These are phyloP conservation scores for Antechinus flavipes DNA, from an alignment of 2,113 vertebrate species.

Conservation along the genomic window DNA sequence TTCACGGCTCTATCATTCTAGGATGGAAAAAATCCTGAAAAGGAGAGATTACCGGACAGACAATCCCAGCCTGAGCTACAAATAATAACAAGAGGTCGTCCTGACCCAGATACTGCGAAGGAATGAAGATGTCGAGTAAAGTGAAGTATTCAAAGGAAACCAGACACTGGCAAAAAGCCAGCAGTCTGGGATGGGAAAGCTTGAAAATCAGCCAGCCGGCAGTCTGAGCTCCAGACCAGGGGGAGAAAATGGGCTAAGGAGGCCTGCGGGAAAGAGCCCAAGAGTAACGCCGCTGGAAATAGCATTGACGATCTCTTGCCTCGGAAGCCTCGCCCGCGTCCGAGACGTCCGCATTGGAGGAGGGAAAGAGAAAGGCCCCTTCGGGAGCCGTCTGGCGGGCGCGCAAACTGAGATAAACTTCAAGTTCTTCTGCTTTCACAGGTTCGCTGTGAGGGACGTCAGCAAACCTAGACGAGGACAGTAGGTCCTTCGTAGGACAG, in stretches of 20 bases:
- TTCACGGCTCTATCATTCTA: background rate
- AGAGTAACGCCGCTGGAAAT: background rate
- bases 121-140: background rate
- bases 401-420: fast-evolving
- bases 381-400: background rate
- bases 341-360: background rate
- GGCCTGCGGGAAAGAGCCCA: background rate
- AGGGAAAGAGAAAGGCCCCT: background rate
- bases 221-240: background rate
- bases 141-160: background rate
- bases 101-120: background rate
- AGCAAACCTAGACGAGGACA: background rate
- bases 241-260: background rate
- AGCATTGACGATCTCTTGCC: background rate
- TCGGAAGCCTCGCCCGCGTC: background rate
- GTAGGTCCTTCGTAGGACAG: background rate
- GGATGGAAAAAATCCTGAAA: background rate
- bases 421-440: background rate
- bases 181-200: background rate
- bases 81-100: background rate
- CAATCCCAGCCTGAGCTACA: background rate
- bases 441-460: background rate
- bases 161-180: background rate
- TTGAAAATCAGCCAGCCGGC: background rate
- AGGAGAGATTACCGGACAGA: background rate